Evolutionary conservation across 2,797 vertebrate genomes (phyloP).

Genomic region (Thunnus albacares): DNA sequence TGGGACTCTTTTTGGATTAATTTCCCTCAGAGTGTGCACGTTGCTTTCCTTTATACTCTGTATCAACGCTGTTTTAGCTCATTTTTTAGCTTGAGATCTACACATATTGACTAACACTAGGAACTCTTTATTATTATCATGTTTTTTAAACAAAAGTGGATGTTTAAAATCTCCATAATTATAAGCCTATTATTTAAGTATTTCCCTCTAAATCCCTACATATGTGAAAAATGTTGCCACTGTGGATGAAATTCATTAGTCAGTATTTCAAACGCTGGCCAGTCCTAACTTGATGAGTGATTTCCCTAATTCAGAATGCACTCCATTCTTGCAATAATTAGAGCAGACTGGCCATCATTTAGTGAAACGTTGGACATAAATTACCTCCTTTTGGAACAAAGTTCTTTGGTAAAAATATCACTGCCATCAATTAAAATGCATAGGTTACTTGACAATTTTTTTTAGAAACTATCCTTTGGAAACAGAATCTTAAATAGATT

Average conservation of each 20-base stretch:
- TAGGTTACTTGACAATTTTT: neutral
- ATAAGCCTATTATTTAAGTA: neutral
- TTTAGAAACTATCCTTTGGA: neutral
- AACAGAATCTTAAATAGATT: neutral
- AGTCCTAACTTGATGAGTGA: slow-evolving; percentile 1
- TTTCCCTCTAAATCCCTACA: neutral
- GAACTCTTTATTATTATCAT: neutral
- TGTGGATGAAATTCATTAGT: neutral
- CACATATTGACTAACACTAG: neutral
- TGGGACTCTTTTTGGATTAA: neutral
- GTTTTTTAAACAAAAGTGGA: neutral
- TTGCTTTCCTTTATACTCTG: slow-evolving; percentile 1
- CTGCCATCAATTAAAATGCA: neutral
- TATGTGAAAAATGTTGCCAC: neutral
- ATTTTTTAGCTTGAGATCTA: neutral
- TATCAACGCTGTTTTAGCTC: neutral
- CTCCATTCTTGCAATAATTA: neutral
- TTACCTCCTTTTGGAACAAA: neutral
- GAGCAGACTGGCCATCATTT: neutral
- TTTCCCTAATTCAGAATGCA: neutral
- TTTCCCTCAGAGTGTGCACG: neutral
- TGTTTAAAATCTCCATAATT: neutral
- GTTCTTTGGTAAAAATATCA: neutral
- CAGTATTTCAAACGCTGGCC: neutral
- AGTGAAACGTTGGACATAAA: neutral